These are phyloP conservation scores for Hydrozoanthus tunicans DNA, from an alignment of 64 coral and sea anemone species.

Conservation along the genomic window DNA sequence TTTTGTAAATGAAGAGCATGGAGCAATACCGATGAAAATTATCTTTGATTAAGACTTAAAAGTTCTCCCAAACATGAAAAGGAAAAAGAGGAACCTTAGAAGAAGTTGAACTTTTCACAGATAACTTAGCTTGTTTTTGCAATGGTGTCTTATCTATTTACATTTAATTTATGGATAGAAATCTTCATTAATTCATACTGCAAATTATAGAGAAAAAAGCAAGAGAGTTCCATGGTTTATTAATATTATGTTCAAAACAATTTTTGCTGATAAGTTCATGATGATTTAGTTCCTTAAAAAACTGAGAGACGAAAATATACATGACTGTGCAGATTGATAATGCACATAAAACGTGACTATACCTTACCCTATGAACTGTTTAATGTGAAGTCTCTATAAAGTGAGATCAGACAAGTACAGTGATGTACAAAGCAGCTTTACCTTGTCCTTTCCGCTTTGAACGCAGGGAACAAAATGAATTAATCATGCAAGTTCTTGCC, in stretches of 20 bases:
- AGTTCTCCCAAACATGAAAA: not conserved
- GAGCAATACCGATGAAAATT: not conserved
- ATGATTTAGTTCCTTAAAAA: not conserved
- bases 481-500: too few species aligned
- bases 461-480: too few species aligned
- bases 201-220: too few species aligned
- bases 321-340: not conserved
- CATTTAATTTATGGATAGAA: too few species aligned
- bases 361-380: slow-evolving; percentile 81
- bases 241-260: not conserved
- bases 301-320: not conserved
- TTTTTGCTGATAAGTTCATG: not conserved
- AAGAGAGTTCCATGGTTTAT: not conserved
- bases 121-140: too few species aligned
- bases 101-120: too few species aligned
- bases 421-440: not conserved
- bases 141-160: too few species aligned
- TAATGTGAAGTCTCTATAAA: not conserved
- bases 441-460: slow-evolving; percentile 17
- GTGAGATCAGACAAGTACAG: too few species aligned
- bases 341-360: not conserved
- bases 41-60: not conserved
- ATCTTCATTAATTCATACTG: too few species aligned
- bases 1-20: not conserved
- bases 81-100: not conserved